Base-by-base conservation (phyloP, 2,113 vertebrate genomes). In the Micromys minutus region DNA sequence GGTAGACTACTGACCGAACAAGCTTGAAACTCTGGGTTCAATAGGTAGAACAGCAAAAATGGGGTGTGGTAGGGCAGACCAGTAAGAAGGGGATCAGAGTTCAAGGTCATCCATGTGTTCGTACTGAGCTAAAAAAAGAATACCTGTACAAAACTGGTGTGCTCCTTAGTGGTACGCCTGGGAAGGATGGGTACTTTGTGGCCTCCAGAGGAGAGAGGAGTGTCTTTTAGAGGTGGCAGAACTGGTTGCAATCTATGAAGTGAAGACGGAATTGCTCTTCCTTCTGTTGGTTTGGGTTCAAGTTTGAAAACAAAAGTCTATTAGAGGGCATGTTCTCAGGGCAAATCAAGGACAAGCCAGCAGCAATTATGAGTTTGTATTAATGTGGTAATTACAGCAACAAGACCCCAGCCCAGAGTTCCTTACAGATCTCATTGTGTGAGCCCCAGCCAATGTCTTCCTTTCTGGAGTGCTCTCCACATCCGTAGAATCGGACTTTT, bases 361-460 rank as follows among this genome's bases (percentile, higher is more conserved):
- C 47, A 97, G 61, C 95, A 89, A 72, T 95, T 75, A 63, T n/a
- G 91, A 91, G 36, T 47, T 81, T 61, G 59, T 77, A 81, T 80
- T 57, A n/a, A 69, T 94, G 47, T 36, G 55, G 45, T 61, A 88
- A 72, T 21, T 36, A 59, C 79, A 97, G 57, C 42, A 93, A 50
- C 61, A 89, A 94, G 52, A 39, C 79, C 57, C 72, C 74, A 74
- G 65, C 21, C 74, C 65, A 50, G 74, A 91, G 87, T 85, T 94
- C 45, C 57, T 45, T 86, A 47, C 10, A 45, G 2, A 55, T 65
- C 50, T 90, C 91, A 94, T 11, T 63, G 34, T 67, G 39, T 86
- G 52, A 90, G 11, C 6, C 59, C 36, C 85, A 26, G 36, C 16
- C 75, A 87, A 34, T 50, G 45, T 69, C 24, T 80, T 90, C 19